Evolutionary conservation across 2,797 vertebrate species (phyloP).

Genomic region (Megalops cyprinoides): DNA sequence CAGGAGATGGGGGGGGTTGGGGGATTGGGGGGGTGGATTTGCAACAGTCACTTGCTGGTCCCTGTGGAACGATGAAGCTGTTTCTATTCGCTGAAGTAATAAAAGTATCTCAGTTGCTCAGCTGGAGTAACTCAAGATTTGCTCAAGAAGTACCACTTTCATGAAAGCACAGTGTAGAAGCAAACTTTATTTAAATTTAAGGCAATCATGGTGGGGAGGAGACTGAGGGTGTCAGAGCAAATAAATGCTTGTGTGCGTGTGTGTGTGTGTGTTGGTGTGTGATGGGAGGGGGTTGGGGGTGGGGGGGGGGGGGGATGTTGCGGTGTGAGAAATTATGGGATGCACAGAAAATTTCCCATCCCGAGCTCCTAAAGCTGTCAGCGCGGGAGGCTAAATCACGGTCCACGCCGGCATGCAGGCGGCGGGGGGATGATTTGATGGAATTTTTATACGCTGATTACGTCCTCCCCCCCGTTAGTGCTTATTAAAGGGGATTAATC

Average conservation of each 20-base stretch:
- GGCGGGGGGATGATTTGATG: slow-evolving; percentile 79
- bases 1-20: neutral
- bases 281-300: slow-evolving; percentile 31
- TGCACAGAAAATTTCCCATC: slow-evolving; percentile 58
- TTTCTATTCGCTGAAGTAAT: no score
- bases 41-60: no score
- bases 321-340: slow-evolving; percentile 57
- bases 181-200: no score
- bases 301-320: slow-evolving; percentile 7
- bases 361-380: slow-evolving; percentile 66
- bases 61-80: no score
- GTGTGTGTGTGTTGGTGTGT: neutral
- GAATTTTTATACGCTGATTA: slow-evolving; percentile 86
- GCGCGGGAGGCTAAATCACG: slow-evolving; percentile 69
- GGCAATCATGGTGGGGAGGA: neutral
- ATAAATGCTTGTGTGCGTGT: no score
- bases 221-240: neutral
- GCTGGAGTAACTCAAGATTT: no score
- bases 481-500: slow-evolving; percentile 92
- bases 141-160: no score
- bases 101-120: no score
- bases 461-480: slow-evolving; percentile 71
- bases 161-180: no score
- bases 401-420: slow-evolving; percentile 58
- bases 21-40: slow-evolving; percentile 24